These are phyloP conservation scores for Parasteatoda lunata DNA, from an alignment of 2,888 invertebrate genomes.

Conservation along the genomic window DNA sequence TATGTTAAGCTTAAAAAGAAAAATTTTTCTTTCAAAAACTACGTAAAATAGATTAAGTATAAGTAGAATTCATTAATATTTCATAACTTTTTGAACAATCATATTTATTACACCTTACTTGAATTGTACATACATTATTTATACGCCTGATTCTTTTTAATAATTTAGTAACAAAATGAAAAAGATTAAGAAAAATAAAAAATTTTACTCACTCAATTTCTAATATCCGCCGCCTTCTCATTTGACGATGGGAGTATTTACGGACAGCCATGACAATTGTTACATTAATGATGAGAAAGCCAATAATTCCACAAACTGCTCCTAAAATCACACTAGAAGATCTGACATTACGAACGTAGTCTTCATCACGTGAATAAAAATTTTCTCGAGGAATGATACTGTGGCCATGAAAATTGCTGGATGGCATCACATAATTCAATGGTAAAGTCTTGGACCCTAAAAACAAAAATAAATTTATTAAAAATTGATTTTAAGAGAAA, in stretches of 20 bases:
- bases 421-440: slow-evolving; percentile 64
- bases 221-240: slow-evolving; percentile 67
- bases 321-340: slow-evolving; percentile 69
- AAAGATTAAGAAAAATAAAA: neutral
- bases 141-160: neutral
- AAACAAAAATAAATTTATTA: neutral
- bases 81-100: too few relatives aligned
- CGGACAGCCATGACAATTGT: slow-evolving; percentile 72
- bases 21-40: too few relatives aligned
- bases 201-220: slow-evolving; percentile 66
- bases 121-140: too few relatives aligned
- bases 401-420: slow-evolving; percentile 57
- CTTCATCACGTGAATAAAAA: slow-evolving; percentile 64
- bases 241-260: slow-evolving; percentile 71
- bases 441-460: slow-evolving; percentile 63
- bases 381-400: slow-evolving; percentile 60
- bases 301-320: slow-evolving; percentile 72
- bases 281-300: slow-evolving; percentile 72
- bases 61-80: too few relatives aligned
- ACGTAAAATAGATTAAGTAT: too few relatives aligned
- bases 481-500: neutral
- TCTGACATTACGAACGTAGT: slow-evolving; percentile 54
- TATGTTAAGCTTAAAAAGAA: too few relatives aligned
- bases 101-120: too few relatives aligned
- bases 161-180: neutral